Base-by-base conservation (phyloP, 1,140 invertebrate species). In the Adelges cooleyi region DNA sequence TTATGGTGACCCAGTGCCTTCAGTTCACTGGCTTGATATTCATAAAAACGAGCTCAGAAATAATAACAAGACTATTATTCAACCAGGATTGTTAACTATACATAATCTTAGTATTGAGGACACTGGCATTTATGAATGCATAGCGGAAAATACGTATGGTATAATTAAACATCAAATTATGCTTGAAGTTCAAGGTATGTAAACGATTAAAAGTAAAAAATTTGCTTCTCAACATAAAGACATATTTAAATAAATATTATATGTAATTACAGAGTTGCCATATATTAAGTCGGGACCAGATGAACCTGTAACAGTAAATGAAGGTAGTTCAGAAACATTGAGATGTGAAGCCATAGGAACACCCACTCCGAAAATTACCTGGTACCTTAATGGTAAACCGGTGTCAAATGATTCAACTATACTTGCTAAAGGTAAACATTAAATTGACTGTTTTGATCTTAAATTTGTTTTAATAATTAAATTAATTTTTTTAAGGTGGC, bases 361-460 rank as follows among this genome's bases (percentile, higher is more conserved):
- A 48, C 88, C 90, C 0, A 74, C 80, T 46, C 90, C 90, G 0
- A 75, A 75, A 1, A 77, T 92, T 8, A 81, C 84, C 53, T 95
- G 92, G 92, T 74, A 92, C 25, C 81, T 92, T 10, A 94, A 95
- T 72, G 89, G 90, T 0, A 80, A 86, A 62, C 75, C 82, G 18
- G 73, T 86, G 2, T 72, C 74, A 4, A 77, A 75, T 54, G 83
- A 84, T 67, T 75, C 76, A 25, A 77, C 78, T 38, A 77, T 84
- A 2, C 74, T 74, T 36, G 69, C 76, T 18, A 68, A 74, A 20
- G 77, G 76, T 65, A 73, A 73, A 52, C 38, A 18, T 51, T 38
- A 27, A 25, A 44, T 25, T 65, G 2, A 46, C 13, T 17, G 22
- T n/a, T 13, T 0, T 42, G 10, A 17, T 38, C 18, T 20, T 38